Percentiles rank a stretch among this genome's conserved stretches.
Conservation (phyloP, 2,113 vertebrate species). For the Pyrgilauda ruficollis region DNA sequence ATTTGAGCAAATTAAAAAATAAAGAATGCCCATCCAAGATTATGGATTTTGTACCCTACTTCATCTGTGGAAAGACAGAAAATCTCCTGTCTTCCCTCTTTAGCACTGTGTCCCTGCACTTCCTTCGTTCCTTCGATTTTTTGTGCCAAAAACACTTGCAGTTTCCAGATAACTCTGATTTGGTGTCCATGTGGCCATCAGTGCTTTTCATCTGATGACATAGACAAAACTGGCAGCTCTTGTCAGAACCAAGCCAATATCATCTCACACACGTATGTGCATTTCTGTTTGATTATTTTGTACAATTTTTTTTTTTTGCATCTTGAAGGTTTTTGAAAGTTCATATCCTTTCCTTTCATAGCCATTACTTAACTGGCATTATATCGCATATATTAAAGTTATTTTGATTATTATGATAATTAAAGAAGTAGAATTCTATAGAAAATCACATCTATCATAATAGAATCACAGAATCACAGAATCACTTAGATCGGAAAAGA, state of each 20-base stretch:
- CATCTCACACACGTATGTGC: conserved; percentile 1
- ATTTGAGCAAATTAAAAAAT: not conserved
- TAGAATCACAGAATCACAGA: not conserved
- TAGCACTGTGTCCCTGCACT: not conserved
- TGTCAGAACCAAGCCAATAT: conserved; percentile 29
- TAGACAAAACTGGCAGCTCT: conserved; percentile 46
- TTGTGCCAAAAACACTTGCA: conserved; percentile 20
- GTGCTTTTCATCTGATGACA: conserved; percentile 46
- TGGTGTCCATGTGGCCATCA: conserved; percentile 40
- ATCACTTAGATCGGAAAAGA: not conserved
- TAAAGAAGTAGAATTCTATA: not conserved
- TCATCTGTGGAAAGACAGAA: not conserved
- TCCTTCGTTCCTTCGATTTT: not conserved
- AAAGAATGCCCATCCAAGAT: not conserved
- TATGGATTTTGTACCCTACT: not conserved
- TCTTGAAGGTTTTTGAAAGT: not conserved
- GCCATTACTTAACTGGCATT: not conserved
- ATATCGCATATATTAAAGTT: not conserved
- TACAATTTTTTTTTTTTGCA: not conserved
- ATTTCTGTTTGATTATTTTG: not conserved
- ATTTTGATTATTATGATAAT: not conserved
- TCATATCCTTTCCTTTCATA: not conserved
- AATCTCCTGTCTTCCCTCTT: not conserved
- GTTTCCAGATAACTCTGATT: conserved; percentile 26
- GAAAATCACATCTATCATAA: not conserved